Base-by-base conservation (phyloP, 2,888 invertebrate genomes). In the Brenthis daphne region DNA sequence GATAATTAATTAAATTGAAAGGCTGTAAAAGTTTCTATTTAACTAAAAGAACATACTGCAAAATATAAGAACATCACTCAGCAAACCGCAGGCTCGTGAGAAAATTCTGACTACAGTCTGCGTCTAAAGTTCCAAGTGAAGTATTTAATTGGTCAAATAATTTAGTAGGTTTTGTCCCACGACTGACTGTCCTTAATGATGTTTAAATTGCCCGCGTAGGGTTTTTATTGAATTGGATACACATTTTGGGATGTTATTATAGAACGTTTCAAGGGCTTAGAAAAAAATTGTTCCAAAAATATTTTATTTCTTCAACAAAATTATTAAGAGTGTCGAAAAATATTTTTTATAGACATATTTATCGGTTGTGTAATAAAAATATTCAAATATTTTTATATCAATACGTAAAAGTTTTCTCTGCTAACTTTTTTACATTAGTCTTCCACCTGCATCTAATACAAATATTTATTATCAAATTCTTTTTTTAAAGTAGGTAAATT, bases 141-240 rank as follows among this genome's bases (percentile, higher is more conserved):
- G 78, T 76, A 75, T 75, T 76, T 82, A 81, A 81, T 85, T 82
- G 79, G 75, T 70, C 43, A 73, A 74, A 77, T 69, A 68, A 67
- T 72, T 76, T 76, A 70, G 75, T 73, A 75, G 67, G 71, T 74
- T 74, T 65, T 76, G 74, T 80, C 85, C 77, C 84, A 84, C 82
- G 83, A 79, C 77, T 79, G 74, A 77, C 70, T 82, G 83, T 77
- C 84, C 86, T 76, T 77, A 87, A 87, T 88, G 84, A 82, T 78
- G 75, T 79, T 80, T 80, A 80, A 85, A 83, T 79, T 77, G 77
- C 77, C 65, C 43, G 57, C 53, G 51, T 64, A 65, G 66, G 64
- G 71, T 66, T 69, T 67, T 71, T 68, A 57, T 47, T 64, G 68
- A 50, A 57, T 70, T 67, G 43, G 53, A 57, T 57, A 55, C 55